phyloP scores from a whole-genome alignment of 2,888 invertebrate species.

The Epistrophella euchroma region DNA sequence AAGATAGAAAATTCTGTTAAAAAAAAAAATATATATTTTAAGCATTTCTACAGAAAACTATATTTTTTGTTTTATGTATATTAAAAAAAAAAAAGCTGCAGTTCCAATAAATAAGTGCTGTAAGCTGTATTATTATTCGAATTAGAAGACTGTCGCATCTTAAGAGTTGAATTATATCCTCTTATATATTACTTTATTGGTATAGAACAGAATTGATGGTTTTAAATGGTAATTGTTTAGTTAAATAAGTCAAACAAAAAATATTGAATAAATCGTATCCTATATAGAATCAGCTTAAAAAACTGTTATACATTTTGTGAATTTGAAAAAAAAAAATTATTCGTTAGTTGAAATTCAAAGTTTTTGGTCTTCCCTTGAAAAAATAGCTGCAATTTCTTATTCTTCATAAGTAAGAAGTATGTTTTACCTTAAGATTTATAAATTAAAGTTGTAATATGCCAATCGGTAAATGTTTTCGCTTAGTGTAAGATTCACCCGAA shows the following conservation, averaged over 20 bases:
- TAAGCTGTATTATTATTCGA: not conserved
- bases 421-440: no score
- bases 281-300: not conserved
- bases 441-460: no score
- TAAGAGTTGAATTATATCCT: not conserved
- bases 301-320: not conserved
- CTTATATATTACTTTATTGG: not conserved
- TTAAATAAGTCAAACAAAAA: not conserved
- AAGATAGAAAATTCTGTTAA: not conserved
- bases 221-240: not conserved
- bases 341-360: not conserved
- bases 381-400: not conserved
- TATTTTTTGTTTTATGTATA: constrained; percentile 1
- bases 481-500: no score
- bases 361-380: not conserved
- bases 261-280: constrained; percentile 10
- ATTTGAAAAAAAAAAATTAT: not conserved
- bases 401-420: no score
- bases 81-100: not conserved
- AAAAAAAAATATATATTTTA: constrained; percentile 6
- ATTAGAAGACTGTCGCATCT: not conserved
- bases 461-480: no score
- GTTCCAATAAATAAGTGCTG: not conserved
- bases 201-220: not conserved
- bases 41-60: not conserved